Conservation (phyloP, 2,113 vertebrate species). For the Equus przewalskii region DNA sequence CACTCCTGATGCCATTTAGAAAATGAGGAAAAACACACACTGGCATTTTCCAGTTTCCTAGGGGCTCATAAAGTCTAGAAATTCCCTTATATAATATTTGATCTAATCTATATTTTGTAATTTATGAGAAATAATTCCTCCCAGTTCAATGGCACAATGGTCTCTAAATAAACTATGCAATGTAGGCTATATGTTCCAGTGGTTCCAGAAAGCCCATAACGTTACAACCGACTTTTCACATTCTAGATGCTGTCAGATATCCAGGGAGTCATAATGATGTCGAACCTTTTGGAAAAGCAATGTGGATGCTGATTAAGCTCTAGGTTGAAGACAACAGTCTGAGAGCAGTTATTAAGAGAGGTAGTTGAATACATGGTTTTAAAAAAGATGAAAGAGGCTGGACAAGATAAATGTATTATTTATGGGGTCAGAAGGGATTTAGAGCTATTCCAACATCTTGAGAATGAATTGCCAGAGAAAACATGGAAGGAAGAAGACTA, state of each 20-base stretch:
- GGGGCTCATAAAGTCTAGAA: neutral
- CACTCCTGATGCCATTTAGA: accelerated
- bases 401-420: neutral
- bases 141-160: neutral
- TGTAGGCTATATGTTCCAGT: accelerated
- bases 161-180: neutral
- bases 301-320: too few relatives aligned
- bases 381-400: neutral
- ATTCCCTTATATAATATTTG: neutral
- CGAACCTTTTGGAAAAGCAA: neutral
- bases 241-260: neutral
- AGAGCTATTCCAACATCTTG: neutral
- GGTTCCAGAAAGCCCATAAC: neutral
- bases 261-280: accelerated
- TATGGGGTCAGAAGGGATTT: accelerated
- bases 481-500: neutral
- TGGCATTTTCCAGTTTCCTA: neutral
- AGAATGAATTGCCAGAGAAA: neutral
- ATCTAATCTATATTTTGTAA: neutral
- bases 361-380: accelerated
- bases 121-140: neutral
- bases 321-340: neutral
- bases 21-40: too few relatives aligned
- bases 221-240: neutral
- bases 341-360: too few relatives aligned